These are phyloP conservation scores for Phrynocephalus versicolor DNA, from an alignment of 2,113 vertebrate species.

Conservation along the genomic window DNA sequence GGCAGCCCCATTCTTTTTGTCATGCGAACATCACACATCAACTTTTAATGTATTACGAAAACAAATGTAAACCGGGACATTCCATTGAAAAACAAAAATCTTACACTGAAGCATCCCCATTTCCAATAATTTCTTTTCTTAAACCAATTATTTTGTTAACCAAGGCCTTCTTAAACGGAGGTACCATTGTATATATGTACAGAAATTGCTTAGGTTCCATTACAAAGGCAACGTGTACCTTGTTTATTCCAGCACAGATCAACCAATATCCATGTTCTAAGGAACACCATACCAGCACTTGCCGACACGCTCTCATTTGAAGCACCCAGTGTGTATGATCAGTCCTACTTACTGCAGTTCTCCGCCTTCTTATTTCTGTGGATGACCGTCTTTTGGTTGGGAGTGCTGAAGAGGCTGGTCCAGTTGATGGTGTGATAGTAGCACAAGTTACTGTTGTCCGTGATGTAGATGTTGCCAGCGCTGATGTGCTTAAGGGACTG, in stretches of 20 bases:
- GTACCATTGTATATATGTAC: too few relatives aligned
- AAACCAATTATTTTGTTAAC: too few relatives aligned
- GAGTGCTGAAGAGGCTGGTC: conserved; percentile 88
- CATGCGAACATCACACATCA: too few relatives aligned
- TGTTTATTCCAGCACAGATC: not conserved
- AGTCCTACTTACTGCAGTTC: conserved; percentile 89
- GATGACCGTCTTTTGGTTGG: conserved; percentile 88
- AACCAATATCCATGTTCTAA: not conserved
- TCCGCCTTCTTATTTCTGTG: conserved; percentile 88
- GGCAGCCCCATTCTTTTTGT: too few relatives aligned
- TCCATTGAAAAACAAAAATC: too few relatives aligned
- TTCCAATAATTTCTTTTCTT: too few relatives aligned
- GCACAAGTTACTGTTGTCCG: conserved; percentile 94
- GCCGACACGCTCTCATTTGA: too few relatives aligned
- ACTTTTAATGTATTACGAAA: too few relatives aligned
- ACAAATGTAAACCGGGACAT: too few relatives aligned
- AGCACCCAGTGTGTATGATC: not conserved
- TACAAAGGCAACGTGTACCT: not conserved
- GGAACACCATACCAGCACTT: not conserved
- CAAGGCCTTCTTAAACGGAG: too few relatives aligned
- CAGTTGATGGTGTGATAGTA: conserved; percentile 97
- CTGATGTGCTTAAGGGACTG: conserved; percentile 96
- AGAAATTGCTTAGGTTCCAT: not conserved
- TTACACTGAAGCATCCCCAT: too few relatives aligned
- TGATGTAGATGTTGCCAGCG: conserved; percentile 95